Evolutionary conservation across 2,113 vertebrate genomes (phyloP).

Genomic region (Hippopotamus amphibius): DNA sequence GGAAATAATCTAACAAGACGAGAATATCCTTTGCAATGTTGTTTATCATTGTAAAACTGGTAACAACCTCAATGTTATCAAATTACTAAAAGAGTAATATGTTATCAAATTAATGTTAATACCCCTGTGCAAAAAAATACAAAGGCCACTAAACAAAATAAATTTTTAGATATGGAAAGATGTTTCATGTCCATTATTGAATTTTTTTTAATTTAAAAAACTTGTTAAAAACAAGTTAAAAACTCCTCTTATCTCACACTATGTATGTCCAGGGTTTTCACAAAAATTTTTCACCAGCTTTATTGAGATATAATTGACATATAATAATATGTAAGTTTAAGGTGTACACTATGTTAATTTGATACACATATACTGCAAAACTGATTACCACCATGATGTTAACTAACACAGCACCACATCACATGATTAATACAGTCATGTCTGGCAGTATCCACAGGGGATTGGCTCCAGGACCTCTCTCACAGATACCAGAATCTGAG

Average conservation of each 20-base stretch:
- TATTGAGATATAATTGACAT: not conserved
- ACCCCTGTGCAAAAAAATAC: not conserved
- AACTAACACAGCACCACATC: not conserved
- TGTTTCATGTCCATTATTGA: not conserved
- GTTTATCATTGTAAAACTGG: not conserved
- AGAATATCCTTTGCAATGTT: not conserved
- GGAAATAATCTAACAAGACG: not conserved
- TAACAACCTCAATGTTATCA: not conserved
- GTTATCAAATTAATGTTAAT: not conserved
- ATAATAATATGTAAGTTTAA: not conserved
- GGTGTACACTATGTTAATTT: not conserved
- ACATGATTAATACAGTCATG: not conserved
- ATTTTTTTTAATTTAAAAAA: not conserved
- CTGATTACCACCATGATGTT: not conserved
- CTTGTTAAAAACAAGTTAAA: not conserved
- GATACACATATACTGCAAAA: not conserved
- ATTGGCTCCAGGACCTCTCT: not conserved
- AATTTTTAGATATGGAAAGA: not conserved
- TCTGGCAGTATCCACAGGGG: not conserved
- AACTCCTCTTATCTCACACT: not conserved
- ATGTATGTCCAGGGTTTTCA: not conserved
- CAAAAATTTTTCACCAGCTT: not conserved
- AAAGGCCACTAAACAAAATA: not conserved
- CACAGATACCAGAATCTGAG: not conserved
- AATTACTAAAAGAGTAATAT: too few species aligned